Conservation (phyloP, 2,797 vertebrate genomes). For the Sorex maritimensis region DNA sequence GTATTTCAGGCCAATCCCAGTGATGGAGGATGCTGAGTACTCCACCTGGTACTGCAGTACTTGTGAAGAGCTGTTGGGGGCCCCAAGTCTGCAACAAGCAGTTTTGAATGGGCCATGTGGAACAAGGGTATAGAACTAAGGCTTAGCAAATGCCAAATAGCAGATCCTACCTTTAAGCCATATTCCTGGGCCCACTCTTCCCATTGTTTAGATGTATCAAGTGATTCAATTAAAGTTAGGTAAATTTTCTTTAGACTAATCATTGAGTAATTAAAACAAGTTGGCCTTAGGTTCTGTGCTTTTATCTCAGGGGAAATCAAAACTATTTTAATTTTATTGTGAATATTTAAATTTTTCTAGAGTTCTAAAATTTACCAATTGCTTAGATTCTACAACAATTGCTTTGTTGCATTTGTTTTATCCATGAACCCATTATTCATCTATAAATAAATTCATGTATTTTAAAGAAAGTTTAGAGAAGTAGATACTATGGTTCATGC, state of each 20-base stretch:
- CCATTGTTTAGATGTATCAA: not conserved
- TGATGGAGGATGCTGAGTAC: too few relatives aligned
- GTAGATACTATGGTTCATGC: not conserved
- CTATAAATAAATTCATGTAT: not conserved
- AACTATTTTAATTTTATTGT: constrained; percentile 5
- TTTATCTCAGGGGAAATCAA: constrained; percentile 7
- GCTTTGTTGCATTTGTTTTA: constrained; percentile 42
- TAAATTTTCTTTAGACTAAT: constrained; percentile 36
- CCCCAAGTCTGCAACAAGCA: too few relatives aligned
- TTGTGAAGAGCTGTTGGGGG: too few relatives aligned
- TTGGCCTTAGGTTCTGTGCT: not conserved
- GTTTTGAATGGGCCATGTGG: too few relatives aligned
- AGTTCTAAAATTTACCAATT: not conserved
- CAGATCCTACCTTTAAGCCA: too few relatives aligned
- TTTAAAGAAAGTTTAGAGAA: constrained; percentile 55
- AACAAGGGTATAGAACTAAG: too few relatives aligned
- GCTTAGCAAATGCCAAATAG: too few relatives aligned
- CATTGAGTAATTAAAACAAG: not conserved
- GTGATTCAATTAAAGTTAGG: not conserved
- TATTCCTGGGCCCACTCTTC: not conserved
- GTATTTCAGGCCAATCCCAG: not conserved
- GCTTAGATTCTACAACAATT: constrained; percentile 1
- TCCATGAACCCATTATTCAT: not conserved
- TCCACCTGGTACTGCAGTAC: too few relatives aligned
- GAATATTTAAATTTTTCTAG: not conserved